A percentile compares a stretch with the other conserved stretches of the same genome.
phyloP scores from a whole-genome alignment of 2,113 vertebrate species.

The Triplophysa siluroides region DNA sequence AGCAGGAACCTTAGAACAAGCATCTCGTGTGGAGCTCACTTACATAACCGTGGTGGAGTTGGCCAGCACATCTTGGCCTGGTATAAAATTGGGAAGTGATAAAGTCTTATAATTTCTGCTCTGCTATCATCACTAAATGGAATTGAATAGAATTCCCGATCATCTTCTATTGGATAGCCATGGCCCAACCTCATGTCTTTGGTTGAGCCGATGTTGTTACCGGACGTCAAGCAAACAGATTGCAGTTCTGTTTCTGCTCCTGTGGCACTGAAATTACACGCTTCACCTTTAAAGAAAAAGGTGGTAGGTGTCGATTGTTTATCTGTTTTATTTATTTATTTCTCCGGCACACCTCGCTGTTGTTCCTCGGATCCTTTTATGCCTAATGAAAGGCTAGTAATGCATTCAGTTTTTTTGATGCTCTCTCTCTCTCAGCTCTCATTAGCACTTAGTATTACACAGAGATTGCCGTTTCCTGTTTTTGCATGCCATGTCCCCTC shows the following conservation, averaged over 20 bases:
- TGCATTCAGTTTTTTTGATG: conserved; percentile 23
- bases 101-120: neutral
- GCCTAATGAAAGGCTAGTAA: conserved; percentile 49
- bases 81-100: neutral
- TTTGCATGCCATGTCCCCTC: conserved; percentile 17
- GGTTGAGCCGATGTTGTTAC: neutral
- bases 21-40: conserved; percentile 3
- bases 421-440: conserved; percentile 44
- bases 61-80: neutral
- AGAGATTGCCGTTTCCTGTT: conserved; percentile 41
- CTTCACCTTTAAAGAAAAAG: neutral
- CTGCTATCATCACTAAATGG: neutral
- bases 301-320: neutral
- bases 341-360: conserved; percentile 18
- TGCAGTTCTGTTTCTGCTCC: too few relatives aligned
- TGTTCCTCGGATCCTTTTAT: conserved; percentile 44
- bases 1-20: neutral
- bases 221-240: too few relatives aligned
- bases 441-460: conserved; percentile 45
- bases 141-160: neutral
- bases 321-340: neutral
- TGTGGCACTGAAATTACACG: neutral
- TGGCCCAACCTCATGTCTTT: neutral
- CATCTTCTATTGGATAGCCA: too few relatives aligned
- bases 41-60: conserved; percentile 11